A percentile compares a stretch with the other conserved stretches of the same genome.
Evolutionary conservation across 1,140 invertebrate genomes (phyloP).

Genomic region (Atta cephalotes): DNA sequence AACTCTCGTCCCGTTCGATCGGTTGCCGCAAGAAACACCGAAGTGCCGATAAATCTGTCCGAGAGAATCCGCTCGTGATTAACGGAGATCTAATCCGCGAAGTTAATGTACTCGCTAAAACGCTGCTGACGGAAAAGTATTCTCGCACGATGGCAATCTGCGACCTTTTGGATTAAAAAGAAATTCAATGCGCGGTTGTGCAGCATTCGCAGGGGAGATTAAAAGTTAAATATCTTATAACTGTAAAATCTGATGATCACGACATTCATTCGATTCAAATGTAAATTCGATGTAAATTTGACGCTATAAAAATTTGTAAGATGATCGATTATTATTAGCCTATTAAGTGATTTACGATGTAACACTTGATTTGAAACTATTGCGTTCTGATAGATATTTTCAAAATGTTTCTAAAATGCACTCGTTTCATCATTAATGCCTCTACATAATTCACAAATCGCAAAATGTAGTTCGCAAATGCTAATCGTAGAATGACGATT

Average conservation of each 20-base stretch:
- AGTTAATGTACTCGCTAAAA: slow-evolving; percentile 51
- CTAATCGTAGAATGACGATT: too few species aligned
- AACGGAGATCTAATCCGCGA: slow-evolving; percentile 55
- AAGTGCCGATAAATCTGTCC: slow-evolving; percentile 10
- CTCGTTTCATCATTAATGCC: background rate
- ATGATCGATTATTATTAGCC: background rate
- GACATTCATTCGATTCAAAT: slow-evolving; percentile 16
- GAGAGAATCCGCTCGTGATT: background rate
- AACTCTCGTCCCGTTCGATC: background rate
- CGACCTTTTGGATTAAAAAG: background rate
- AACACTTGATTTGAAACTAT: background rate
- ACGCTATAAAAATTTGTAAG: background rate
- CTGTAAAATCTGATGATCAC: slow-evolving; percentile 18
- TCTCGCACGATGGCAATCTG: slow-evolving; percentile 52
- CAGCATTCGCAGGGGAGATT: background rate
- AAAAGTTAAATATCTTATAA: slow-evolving; percentile 29
- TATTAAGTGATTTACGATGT: background rate
- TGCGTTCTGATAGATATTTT: background rate
- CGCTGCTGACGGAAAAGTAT: slow-evolving; percentile 55
- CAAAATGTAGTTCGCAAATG: too few species aligned
- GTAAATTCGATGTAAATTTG: slow-evolving; percentile 23
- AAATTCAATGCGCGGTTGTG: background rate
- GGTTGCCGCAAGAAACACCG: background rate
- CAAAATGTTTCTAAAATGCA: too few species aligned
- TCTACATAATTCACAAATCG: too few species aligned